These are phyloP conservation scores for Brachionus plicatilis DNA, from an alignment of 1,140 invertebrate genomes.

Conservation along the genomic window DNA sequence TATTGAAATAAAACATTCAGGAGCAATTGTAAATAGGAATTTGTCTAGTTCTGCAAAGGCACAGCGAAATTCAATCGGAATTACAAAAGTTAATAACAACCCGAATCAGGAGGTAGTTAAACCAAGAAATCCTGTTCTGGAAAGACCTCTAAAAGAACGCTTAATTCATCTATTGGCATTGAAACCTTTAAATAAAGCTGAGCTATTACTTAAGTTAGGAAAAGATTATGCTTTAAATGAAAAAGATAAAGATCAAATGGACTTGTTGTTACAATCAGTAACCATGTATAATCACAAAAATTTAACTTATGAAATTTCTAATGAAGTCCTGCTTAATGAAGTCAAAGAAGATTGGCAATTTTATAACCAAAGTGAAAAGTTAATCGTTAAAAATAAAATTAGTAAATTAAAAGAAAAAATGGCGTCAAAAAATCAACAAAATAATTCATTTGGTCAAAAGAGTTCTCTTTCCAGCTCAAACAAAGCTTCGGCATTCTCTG, in stretches of 20 bases:
- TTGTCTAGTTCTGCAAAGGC: background rate
- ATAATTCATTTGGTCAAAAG: background rate
- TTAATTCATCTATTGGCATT: constrained; percentile 24
- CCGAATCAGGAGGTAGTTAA: background rate
- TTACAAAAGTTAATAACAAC: background rate
- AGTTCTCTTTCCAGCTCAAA: background rate
- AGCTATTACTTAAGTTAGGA: background rate
- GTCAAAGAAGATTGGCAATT: constrained; percentile 38
- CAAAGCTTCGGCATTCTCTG: constrained; percentile 1
- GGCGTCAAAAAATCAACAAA: background rate
- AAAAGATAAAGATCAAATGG: constrained; percentile 14
- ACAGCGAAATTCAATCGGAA: background rate
- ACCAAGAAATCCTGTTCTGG: constrained; percentile 4
- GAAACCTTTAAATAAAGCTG: constrained; percentile 21
- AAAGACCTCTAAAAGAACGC: background rate
- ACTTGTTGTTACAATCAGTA: background rate
- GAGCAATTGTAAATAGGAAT: background rate
- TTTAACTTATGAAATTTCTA: constrained; percentile 7
- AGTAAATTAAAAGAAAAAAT: constrained; percentile 12
- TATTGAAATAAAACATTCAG: constrained; percentile 30
- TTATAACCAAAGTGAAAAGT: constrained; percentile 4
- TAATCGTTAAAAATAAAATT: background rate
- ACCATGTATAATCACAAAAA: constrained; percentile 22
- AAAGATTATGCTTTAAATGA: constrained; percentile 29
- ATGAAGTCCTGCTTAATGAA: constrained; percentile 20